Base-by-base conservation (phyloP, 2,797 vertebrate species). In the Macrochelys suwanniensis region DNA sequence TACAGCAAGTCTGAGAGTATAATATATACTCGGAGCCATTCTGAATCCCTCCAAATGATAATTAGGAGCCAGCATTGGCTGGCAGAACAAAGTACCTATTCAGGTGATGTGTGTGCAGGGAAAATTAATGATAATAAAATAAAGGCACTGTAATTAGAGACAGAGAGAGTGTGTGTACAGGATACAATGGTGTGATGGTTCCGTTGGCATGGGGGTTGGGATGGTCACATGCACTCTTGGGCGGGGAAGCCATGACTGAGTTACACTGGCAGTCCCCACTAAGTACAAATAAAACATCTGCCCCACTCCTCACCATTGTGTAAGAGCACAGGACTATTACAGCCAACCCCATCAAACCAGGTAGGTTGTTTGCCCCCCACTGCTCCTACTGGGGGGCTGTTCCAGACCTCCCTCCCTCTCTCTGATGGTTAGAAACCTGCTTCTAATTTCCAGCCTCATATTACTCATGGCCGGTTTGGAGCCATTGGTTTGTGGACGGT, bases 1-100 rank as follows among this genome's bases (percentile, higher is more conserved):
- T 80, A 53, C 2, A 82, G 86, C 59, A 50, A 83, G 56, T 82
- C 33, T n/a, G 31, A 87, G 89, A 71, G 54, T 9, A 3, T 25
- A 0, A 31, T 6, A 16, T 83, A 82, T 77, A 79, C 83, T 79
- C 10, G 1, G 33, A 61, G 86, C 5, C 56, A 2, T 80, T 65
- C 82, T 91, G 85, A 92, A 92, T 89, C 86, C 87, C 71, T 59
- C 50, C 85, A 82, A 89, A 71, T 37, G 57, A 54, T 21, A 54
- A 54, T 54, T 54, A 54, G 53, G 19, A 54, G 19, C 19, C 53
- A 54, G 53, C 21, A 54, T 54, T 8, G 53, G 53, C 53, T 54
- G 53, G 19, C 53, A 1, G 53, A 54, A 54, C 53, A 54, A 54
- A 85, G 65, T 42, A 71, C 86, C 89, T 82, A 53, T 88, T 89